These are phyloP conservation scores for Podargus strigoides DNA, from an alignment of 2,797 vertebrate genomes.

Conservation along the genomic window DNA sequence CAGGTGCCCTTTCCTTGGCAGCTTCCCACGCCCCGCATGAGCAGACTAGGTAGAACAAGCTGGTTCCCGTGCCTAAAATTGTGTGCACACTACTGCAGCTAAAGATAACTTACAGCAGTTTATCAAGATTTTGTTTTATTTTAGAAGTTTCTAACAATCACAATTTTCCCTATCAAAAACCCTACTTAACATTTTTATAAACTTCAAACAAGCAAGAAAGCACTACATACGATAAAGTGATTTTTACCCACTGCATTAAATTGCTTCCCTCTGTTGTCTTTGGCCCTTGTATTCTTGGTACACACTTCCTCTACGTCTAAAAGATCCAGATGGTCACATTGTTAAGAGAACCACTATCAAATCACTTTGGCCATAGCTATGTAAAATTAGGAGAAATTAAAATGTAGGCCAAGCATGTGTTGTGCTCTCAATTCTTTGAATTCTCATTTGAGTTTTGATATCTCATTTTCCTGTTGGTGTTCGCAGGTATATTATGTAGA, in stretches of 20 bases:
- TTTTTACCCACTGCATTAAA: neutral
- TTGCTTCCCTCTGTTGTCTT: neutral
- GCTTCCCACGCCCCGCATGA: neutral
- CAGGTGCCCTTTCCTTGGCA: neutral
- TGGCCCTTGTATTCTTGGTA: neutral
- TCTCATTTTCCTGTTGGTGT: neutral
- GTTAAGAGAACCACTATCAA: neutral
- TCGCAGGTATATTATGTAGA: neutral
- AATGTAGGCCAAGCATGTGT: neutral
- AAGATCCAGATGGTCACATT: neutral
- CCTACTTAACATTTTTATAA: neutral
- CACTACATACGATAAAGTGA: neutral
- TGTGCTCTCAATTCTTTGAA: neutral
- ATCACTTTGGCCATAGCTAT: neutral
- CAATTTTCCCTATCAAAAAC: neutral
- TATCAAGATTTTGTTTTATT: neutral
- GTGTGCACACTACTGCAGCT: neutral
- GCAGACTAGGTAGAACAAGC: neutral
- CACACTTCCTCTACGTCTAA: neutral
- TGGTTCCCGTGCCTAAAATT: neutral
- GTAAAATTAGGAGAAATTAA: neutral
- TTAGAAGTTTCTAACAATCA: neutral
- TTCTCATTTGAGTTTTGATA: neutral
- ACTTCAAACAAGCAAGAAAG: neutral
- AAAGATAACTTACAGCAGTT: neutral